Evolutionary conservation across 2,113 vertebrate species (phyloP), one percentile per base, ranked within the genome.

Genomic region (Regulus satrapa): DNA sequence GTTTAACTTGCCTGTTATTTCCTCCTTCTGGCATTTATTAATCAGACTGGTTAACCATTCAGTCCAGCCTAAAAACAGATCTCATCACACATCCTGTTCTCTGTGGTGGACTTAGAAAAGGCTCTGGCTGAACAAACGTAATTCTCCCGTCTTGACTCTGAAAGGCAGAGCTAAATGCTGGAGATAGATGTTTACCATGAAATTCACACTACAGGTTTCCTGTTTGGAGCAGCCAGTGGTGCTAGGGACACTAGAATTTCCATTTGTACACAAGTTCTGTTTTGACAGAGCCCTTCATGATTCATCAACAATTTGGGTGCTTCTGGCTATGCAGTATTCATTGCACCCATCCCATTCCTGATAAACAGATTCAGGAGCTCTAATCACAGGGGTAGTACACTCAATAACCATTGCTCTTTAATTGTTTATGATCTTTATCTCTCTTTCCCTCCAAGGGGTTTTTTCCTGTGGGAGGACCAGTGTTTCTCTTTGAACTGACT

Each of bases 21-120:
- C 97, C 95, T 96, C 67, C 90, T 97, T 84, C 96, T 96, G 89
- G 88, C 84, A 97, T 95, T 98, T 95, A 98, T 98, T 98, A 97
- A 98, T 97, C 96, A 55, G 12, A 38, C 94, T 85, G 84, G 96
- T 98, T 98, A 97, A 97, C 96, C 85, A 97, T 92, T 97, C 95
- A 97, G 93, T 93, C 66, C 64, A 88, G 36, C 43, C 87, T 68
- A 86, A 86, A 92, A 91, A 52, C 72, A 83, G 69, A 94, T 90
- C 88, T 93, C 87, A 56, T 91, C 94, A 89, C 92, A 94, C 96
- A 96, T 88, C 95, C 89, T 79, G 52, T 81, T 96, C 95, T 96
- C 92, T 88, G 69, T 14, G 8, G 79, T 84, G 62, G 78, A 84
- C 91, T 94, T 8, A 15, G 75, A 95, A 87, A 84, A 94, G 63